Evolutionary conservation across 35 echinoderm and acorn worm species (phyloP), one percentile per base, ranked within the genome.

Genomic region (Heliocidaris erythrogramma): DNA sequence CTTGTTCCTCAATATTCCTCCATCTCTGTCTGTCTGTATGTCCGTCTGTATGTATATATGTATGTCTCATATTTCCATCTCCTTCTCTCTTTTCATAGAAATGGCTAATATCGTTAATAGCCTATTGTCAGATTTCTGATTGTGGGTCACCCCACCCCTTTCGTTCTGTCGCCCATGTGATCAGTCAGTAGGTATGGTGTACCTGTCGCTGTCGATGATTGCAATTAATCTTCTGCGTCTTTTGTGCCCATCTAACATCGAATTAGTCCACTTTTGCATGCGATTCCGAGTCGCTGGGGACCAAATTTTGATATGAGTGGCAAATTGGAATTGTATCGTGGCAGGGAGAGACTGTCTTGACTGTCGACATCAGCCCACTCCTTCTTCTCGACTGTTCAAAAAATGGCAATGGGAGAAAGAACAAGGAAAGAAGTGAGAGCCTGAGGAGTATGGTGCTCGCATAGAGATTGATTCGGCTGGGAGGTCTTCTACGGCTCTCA

Each of bases 241-340:
- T 92, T 92, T 92, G 91, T 92, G 49, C 91, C 91, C 47, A 92
- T 59, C 48, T 92, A 42, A 92, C 91, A 92, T 59, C 49, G 91
- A 92, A 92, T 92, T 92, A 92, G 91, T 92, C 91, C 91, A 92
- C 31, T 92, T 92, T 92, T 92, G 91, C 91, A 92, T 92, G 91
- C 91, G 91, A 92, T 92, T 49, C 48, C 48, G 9, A 30, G 91
- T 92, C 91, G 17, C 29, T 48, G 13, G 91, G 91, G 91, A 92
- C 47, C 91, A 30, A 32, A 92, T 92, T 48, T 49, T 48, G 91
- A 92, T 92, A 92, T 59, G 91, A 92, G 47, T 49, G 91, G 91
- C 91, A 92, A 92, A 92, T 92, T 92, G 91, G 91, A 92, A 92
- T 92, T 92, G 91, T 92, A 92, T 59, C 91, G 48, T 30, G 87